Percentiles rank a stretch among this genome's conserved stretches.
Conservation (phyloP, 2,797 vertebrate species). For the Pachyuromys duprasi region DNA sequence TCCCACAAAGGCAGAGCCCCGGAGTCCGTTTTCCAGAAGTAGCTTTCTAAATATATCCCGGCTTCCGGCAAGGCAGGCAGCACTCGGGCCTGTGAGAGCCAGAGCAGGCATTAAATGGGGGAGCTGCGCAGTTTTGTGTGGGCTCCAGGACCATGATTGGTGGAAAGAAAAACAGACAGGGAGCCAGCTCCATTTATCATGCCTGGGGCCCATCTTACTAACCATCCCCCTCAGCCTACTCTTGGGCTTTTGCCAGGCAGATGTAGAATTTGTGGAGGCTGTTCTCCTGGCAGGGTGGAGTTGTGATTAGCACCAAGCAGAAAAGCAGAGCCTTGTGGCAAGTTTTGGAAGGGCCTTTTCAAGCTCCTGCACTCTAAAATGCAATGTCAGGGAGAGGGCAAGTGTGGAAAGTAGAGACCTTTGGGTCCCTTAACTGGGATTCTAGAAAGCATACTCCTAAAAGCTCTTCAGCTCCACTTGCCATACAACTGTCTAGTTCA, state of each 20-base stretch:
- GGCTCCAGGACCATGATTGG: neutral
- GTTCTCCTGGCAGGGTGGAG: neutral
- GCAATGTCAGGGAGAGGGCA: neutral
- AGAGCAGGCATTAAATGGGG: neutral
- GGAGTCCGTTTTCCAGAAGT: neutral
- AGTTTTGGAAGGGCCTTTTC: neutral
- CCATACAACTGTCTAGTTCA: neutral
- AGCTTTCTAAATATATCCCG: slow-evolving; percentile 23
- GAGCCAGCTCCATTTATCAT: slow-evolving; percentile 1
- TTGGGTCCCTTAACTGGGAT: neutral
- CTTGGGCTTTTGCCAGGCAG: slow-evolving; percentile 3
- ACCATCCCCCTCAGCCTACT: neutral
- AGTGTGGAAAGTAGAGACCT: neutral
- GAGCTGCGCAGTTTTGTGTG: neutral
- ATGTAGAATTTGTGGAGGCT: slow-evolving; percentile 13
- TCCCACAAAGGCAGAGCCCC: neutral
- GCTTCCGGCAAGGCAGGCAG: neutral
- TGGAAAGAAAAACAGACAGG: neutral
- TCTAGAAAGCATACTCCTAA: neutral
- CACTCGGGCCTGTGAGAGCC: neutral
- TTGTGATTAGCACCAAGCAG: neutral
- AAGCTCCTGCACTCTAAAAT: neutral
- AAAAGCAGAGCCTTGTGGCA: neutral
- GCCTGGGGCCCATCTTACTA: neutral
- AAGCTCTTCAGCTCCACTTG: neutral